Percentiles rank a stretch among this genome's conserved stretches.
phyloP scores from a whole-genome alignment of 2,888 invertebrate species.

The Drosophila siamana region DNA sequence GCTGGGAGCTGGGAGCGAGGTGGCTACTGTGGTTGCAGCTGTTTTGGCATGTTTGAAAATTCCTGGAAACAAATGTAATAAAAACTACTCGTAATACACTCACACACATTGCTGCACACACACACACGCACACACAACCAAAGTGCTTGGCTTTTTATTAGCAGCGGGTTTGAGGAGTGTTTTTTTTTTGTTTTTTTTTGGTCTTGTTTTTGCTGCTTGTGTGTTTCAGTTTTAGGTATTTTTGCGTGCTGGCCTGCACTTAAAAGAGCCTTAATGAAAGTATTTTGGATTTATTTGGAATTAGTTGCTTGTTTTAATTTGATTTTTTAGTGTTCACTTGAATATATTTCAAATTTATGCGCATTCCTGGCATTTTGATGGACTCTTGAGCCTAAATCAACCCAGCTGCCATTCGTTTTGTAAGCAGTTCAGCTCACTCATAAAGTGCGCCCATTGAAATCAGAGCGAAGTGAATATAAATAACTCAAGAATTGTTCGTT shows the following conservation, averaged over 20 bases:
- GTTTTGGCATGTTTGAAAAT: conserved; percentile 78
- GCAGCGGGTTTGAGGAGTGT: conserved; percentile 59
- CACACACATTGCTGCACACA: conserved; percentile 16
- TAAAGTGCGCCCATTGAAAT: not conserved
- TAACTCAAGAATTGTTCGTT: not conserved
- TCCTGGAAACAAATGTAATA: conserved; percentile 81
- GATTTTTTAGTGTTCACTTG: conserved; percentile 64
- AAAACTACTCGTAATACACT: conserved; percentile 73
- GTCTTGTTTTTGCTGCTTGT: conserved; percentile 10
- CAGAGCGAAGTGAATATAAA: not conserved
- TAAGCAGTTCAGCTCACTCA: conserved; percentile 5
- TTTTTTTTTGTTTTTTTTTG: conserved; percentile 37
- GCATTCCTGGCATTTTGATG: conserved; percentile 45
- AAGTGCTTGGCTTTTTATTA: conserved; percentile 64
- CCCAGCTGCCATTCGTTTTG: conserved; percentile 28
- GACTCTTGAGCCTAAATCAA: conserved; percentile 24
- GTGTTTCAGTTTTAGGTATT: conserved; percentile 34
- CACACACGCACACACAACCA: conserved; percentile 19
- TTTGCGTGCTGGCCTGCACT: conserved; percentile 75
- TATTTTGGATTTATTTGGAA: conserved; percentile 66
- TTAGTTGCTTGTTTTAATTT: conserved; percentile 69
- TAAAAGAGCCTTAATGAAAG: conserved; percentile 72
- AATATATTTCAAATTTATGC: conserved; percentile 68
- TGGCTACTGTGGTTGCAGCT: conserved; percentile 69
- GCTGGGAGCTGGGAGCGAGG: not conserved